Conservation (phyloP, 2,797 vertebrate species). For the Mormyrus hasselquistii region DNA sequence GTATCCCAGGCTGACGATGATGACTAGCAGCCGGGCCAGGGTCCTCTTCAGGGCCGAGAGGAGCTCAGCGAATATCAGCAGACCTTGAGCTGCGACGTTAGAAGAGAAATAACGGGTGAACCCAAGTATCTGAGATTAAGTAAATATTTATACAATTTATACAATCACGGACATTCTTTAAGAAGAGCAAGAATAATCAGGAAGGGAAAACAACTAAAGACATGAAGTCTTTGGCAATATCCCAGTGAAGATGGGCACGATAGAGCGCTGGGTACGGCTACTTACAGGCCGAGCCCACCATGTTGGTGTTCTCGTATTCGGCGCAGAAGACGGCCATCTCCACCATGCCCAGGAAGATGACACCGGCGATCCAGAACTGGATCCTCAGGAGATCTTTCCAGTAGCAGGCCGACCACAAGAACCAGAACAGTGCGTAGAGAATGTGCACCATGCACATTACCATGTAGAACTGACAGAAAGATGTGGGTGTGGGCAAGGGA, state of each 20-base stretch:
- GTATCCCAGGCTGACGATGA: slow-evolving; percentile 82
- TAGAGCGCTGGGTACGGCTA: slow-evolving; percentile 9
- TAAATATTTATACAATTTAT: not conserved
- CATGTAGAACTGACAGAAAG: slow-evolving; percentile 76
- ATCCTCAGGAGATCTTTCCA: slow-evolving; percentile 85
- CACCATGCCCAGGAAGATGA: slow-evolving; percentile 83
- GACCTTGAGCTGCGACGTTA: slow-evolving; percentile 56
- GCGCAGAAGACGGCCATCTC: slow-evolving; percentile 82
- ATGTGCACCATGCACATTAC: slow-evolving; percentile 82
- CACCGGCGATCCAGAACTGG: slow-evolving; percentile 85
- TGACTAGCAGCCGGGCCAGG: slow-evolving; percentile 76
- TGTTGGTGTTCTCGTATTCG: slow-evolving; percentile 78
- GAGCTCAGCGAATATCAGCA: slow-evolving; percentile 76
- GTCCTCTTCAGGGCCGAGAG: slow-evolving; percentile 79
- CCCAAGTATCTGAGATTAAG: not conserved
- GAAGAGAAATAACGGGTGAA: not conserved
- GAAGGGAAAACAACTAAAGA: not conserved
- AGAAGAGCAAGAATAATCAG: not conserved
- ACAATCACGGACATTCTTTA: not conserved
- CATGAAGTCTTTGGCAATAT: not conserved
- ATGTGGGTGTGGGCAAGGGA: slow-evolving; percentile 17
- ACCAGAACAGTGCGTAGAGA: slow-evolving; percentile 76
- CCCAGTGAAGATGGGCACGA: not conserved
- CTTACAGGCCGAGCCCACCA: slow-evolving; percentile 71
- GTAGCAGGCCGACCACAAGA: slow-evolving; percentile 78